Conservation (phyloP, 2,797 vertebrate species). For the Gymnopithys bicolor region DNA sequence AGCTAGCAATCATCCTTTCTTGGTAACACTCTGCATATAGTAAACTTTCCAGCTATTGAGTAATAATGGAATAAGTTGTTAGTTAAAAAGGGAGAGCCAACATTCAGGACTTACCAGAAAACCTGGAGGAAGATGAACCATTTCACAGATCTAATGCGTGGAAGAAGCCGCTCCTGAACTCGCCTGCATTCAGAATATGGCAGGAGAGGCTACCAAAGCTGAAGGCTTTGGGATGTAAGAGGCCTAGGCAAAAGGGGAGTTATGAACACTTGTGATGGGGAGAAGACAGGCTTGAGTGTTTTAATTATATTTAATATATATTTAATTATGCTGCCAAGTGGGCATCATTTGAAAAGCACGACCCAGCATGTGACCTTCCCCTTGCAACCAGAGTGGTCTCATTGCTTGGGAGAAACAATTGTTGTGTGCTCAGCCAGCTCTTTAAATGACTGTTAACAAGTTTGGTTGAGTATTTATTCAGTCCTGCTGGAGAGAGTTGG, state of each 20-base stretch:
- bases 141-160: background rate
- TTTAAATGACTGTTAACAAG: background rate
- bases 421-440: background rate
- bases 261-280: background rate
- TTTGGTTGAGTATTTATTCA: constrained; percentile 13
- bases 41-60: background rate
- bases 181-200: accelerated
- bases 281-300: background rate
- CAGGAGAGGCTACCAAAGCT: background rate
- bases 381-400: background rate
- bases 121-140: background rate
- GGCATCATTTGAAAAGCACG: background rate
- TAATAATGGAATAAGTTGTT: background rate
- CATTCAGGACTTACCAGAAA: background rate
- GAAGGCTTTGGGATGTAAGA: background rate
- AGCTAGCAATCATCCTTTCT: background rate
- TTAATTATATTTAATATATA: background rate
- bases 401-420: background rate
- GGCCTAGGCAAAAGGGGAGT: background rate
- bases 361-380: background rate
- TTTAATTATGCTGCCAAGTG: background rate
- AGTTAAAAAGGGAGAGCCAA: background rate
- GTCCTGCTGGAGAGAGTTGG: constrained; percentile 17
- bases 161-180: background rate
- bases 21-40: background rate